Base-by-base conservation (phyloP, 1,140 invertebrate species). In the Dreissena polymorpha region DNA sequence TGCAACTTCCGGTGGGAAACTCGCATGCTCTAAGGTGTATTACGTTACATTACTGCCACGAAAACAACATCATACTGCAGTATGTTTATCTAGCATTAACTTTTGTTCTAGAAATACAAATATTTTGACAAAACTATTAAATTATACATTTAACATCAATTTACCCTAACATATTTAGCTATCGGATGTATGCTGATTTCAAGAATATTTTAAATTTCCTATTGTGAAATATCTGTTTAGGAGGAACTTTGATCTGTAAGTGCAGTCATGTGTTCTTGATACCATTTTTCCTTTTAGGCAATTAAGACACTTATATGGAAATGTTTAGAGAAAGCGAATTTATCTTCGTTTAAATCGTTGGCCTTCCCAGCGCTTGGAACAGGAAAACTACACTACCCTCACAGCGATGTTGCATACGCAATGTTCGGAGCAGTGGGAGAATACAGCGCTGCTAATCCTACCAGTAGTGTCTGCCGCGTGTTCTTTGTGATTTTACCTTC, bases 361-460 rank as follows among this genome's bases (percentile, higher is more conserved):
- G 77, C 86, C 14, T 81, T 88, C 21, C 86, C 87, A n/a, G 87
- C 86, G 10, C 64, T 88, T 16, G 87, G 87, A 39, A 86, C 87
- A 25, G 87, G 87, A 55, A 83, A 78, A 25, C 84, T 87, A 7
- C 55, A 69, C 6, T 83, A 83, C 21, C 65, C 64, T n/a, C 73
- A 77, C 23, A 67, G 72, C 27, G n/a, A 69, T 53, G 87, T 85
- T 27, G 87, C 87, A 18, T 77, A 71, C n/a, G 53, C 63, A 7
- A 88, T 88, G 86, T 87, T 84, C 64, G 81, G 78, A 14, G 60
- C 50, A 25, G 85, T 83, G 10, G 64, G 70, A 16, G 63, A 84
- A 16, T 87, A 55, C 71, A 55, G 51, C 16, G 13, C 27, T 14
- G 21, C 68, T 21, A 49, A 76, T n/a, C 39, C 0, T 0, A 69